Conservation (phyloP, 2,113 vertebrate genomes). For the Circaetus gallicus region DNA sequence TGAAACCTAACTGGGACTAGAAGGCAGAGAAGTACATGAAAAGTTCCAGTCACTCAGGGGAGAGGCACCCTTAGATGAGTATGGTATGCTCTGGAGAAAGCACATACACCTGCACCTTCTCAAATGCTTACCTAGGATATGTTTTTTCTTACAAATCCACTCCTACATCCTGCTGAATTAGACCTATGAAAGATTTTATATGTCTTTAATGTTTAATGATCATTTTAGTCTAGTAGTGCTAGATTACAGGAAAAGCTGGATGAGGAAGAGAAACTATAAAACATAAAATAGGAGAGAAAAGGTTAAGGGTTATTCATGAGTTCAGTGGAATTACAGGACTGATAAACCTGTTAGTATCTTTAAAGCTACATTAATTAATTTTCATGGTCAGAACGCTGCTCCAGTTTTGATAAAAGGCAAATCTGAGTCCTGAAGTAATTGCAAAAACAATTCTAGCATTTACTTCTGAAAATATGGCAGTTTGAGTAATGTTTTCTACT, state of each 20-base stretch:
- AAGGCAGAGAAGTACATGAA: not conserved
- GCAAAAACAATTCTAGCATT: not conserved
- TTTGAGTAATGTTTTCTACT: not conserved
- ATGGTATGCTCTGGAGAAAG: not conserved
- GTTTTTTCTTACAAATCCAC: not conserved
- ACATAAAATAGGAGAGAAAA: not conserved
- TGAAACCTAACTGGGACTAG: not conserved
- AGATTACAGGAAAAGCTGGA: not conserved
- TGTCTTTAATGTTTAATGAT: not conserved
- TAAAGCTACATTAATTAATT: not conserved
- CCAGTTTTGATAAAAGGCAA: not conserved
- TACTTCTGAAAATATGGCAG: not conserved
- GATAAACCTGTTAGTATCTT: not conserved
- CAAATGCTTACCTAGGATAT: not conserved
- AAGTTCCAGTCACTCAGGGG: not conserved
- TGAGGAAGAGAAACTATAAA: not conserved
- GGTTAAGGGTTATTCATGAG: not conserved
- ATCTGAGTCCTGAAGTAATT: not conserved
- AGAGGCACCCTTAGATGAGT: not conserved
- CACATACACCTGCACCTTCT: fast-evolving
- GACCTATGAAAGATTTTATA: not conserved
- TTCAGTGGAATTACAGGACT: not conserved
- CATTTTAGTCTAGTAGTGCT: not conserved
- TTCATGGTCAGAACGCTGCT: not conserved
- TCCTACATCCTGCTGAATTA: not conserved